Evolutionary conservation across 2,888 invertebrate genomes (phyloP).

Genomic region (Papilio gigon): DNA sequence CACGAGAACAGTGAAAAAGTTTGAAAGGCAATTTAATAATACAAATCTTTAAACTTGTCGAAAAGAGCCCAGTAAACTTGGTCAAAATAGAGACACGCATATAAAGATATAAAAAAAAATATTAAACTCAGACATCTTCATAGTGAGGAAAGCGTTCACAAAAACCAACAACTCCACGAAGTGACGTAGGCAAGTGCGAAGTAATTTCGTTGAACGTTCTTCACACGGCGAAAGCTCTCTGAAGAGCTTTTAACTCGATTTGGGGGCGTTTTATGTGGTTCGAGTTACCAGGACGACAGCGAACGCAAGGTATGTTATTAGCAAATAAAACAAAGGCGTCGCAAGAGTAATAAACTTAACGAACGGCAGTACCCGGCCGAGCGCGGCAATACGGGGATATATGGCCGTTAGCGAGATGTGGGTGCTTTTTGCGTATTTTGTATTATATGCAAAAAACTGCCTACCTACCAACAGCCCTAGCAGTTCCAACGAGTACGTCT

Average conservation of each 20-base stretch:
- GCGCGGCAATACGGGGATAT: slow-evolving; percentile 36
- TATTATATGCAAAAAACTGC: slow-evolving; percentile 7
- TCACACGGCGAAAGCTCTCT: slow-evolving; percentile 10
- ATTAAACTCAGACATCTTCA: no score
- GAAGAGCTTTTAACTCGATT: slow-evolving; percentile 26
- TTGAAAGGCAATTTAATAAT: no score
- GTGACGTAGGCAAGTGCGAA: slow-evolving; percentile 5
- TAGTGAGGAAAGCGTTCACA: neutral
- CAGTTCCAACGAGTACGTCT: no score
- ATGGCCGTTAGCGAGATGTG: slow-evolving; percentile 22
- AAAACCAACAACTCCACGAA: neutral
- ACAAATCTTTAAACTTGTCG: no score
- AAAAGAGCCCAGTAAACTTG: no score
- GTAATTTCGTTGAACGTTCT: slow-evolving; percentile 20
- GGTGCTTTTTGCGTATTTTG: neutral
- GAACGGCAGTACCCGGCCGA: slow-evolving; percentile 34
- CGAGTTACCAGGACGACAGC: slow-evolving; percentile 16
- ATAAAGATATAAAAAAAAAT: no score
- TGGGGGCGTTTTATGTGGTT: slow-evolving; percentile 25
- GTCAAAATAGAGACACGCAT: no score
- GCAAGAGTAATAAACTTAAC: slow-evolving; percentile 41
- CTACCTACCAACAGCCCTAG: no score
- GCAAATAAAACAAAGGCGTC: slow-evolving; percentile 31
- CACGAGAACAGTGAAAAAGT: neutral
- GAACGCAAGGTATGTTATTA: slow-evolving; percentile 1